Percentiles rank a stretch among this genome's conserved stretches.
Evolutionary conservation across 53 echinoderm and acorn worm genomes (phyloP).

Genomic region (Holothuria scabra): DNA sequence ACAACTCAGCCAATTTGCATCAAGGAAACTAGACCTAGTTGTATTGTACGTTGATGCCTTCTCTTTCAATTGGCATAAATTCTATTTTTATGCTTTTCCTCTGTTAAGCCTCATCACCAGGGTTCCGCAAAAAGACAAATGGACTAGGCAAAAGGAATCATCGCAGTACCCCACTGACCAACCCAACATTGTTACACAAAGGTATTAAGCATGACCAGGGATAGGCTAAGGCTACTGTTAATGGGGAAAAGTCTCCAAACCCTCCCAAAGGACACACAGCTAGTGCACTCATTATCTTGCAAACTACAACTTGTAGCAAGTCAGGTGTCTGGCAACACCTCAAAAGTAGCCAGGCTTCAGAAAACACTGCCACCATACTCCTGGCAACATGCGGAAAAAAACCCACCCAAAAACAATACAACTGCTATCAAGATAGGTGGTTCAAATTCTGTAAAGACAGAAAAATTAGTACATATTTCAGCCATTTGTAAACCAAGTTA

Average conservation of each 20-base stretch:
- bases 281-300: background rate
- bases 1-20: slow-evolving; percentile 54
- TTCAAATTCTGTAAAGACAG: background rate
- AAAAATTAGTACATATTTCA: no score
- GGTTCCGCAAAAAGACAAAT: background rate
- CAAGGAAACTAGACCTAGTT: slow-evolving; percentile 69
- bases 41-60: slow-evolving; percentile 56
- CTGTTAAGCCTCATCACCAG: slow-evolving; percentile 29
- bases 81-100: slow-evolving; percentile 63
- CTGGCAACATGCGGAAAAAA: background rate
- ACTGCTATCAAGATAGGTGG: background rate
- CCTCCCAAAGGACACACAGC: background rate
- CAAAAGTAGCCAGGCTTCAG: background rate
- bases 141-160: no score
- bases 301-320: background rate
- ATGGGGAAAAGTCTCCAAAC: background rate
- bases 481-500: no score
- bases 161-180: background rate
- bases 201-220: background rate
- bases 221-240: background rate
- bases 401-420: background rate
- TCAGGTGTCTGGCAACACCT: background rate
- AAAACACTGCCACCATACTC: background rate
- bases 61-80: slow-evolving; percentile 31
- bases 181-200: slow-evolving; percentile 4